Evolutionary conservation across 2,888 invertebrate genomes (phyloP).

Genomic region (Patella pellucida): DNA sequence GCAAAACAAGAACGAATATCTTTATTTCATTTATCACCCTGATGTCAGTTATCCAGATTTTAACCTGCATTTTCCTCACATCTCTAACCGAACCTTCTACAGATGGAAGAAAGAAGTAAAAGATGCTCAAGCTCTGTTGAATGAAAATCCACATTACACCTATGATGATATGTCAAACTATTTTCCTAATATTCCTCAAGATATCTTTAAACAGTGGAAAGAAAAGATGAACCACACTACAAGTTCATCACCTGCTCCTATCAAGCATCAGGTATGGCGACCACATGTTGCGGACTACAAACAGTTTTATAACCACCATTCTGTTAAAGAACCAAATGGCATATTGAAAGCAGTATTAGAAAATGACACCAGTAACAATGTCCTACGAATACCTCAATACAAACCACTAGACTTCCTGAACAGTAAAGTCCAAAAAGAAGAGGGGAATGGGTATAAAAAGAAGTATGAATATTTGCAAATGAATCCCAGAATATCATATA

Average conservation of each 20-base stretch:
- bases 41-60: constrained; percentile 24
- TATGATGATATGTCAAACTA: constrained; percentile 14
- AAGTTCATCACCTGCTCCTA: neutral
- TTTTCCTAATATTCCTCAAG: constrained; percentile 30
- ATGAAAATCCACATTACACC: constrained; percentile 22
- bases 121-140: constrained; percentile 9
- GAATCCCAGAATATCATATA: constrained; percentile 34
- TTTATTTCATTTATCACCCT: constrained; percentile 20
- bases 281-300: neutral
- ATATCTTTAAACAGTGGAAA: constrained; percentile 28
- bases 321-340: neutral
- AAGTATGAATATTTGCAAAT: constrained; percentile 37
- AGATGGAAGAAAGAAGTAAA: constrained; percentile 25
- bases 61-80: constrained; percentile 18
- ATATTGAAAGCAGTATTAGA: constrained; percentile 11
- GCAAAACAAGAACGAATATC: constrained; percentile 16
- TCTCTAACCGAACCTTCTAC: constrained; percentile 24
- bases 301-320: too few relatives aligned
- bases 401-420: neutral
- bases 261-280: neutral
- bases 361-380: neutral
- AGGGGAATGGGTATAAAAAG: neutral
- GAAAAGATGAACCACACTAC: constrained; percentile 20
- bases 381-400: constrained; percentile 1
- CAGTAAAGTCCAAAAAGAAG: neutral